Evolutionary conservation across 2,888 invertebrate species (phyloP).

Genomic region (Drosophila prostipennis): DNA sequence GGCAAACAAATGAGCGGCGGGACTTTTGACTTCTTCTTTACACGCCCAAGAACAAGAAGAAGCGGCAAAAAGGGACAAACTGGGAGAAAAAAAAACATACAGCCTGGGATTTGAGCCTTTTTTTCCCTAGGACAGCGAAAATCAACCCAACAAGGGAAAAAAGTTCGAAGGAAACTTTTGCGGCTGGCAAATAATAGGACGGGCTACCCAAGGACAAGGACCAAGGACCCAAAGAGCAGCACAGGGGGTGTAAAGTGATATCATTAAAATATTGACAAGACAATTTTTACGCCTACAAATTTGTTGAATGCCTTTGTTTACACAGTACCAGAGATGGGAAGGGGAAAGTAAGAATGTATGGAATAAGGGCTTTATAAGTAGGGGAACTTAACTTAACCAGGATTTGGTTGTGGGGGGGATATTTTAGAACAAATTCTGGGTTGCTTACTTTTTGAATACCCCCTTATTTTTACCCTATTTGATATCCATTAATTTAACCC

Average conservation of each 20-base stretch:
- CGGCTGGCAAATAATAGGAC: constrained; percentile 21
- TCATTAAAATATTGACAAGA: constrained; percentile 83
- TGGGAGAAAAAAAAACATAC: constrained; percentile 4
- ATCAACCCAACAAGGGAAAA: constrained; percentile 38
- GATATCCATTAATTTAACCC: no score
- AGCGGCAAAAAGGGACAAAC: constrained; percentile 16
- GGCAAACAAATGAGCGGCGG: constrained; percentile 76
- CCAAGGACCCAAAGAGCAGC: not conserved
- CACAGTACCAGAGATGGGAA: constrained; percentile 11
- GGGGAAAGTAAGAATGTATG: not conserved
- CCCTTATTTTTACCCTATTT: not conserved
- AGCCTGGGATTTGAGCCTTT: constrained; percentile 54
- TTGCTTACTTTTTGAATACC: no score
- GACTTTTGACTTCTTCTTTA: constrained; percentile 73
- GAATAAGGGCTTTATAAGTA: not conserved
- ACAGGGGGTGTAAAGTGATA: constrained; percentile 70
- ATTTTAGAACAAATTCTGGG: no score
- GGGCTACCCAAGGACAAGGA: constrained; percentile 23
- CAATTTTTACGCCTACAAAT: constrained; percentile 83
- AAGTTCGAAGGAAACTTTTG: constrained; percentile 72
- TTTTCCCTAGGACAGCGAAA: constrained; percentile 34
- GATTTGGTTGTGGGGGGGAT: no score
- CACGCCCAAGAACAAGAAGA: constrained; percentile 60
- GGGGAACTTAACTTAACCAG: not conserved
- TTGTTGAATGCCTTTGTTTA: constrained; percentile 66